Evolutionary conservation across 2,797 vertebrate species (phyloP), one percentile per base, ranked within the genome.

Genomic region (Xerus rutilus): DNA sequence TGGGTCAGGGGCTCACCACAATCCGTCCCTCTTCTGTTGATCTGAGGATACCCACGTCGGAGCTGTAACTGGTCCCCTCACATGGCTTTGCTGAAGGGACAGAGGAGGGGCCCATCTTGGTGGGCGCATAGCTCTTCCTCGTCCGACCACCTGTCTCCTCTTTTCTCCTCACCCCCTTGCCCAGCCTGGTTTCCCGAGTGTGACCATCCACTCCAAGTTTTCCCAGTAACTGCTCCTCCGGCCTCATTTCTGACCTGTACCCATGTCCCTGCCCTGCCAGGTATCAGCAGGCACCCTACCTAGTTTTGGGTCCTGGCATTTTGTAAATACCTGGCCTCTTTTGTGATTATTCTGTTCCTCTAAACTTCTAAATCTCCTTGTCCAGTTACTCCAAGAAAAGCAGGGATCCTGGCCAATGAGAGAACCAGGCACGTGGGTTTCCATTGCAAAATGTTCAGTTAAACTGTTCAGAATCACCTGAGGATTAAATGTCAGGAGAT

Each of bases 131-230:
- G 14, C 2, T 43, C n/a, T 32, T 35, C 47, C 70, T 57, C 54
- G 23, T 15, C 28, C 10, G 43, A 3, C 0, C 0, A 15, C 0
- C 39, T 39, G 0, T 43, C 30, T 39, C 43, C 21, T 17, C 1
- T 6, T 23, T 10, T 62, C 30, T 25, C 23, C 17, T 23, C 18
- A 15, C 12, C 12, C 32, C 64, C 21, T 25, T 3, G 8, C 59
- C 32, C 6, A 23, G 7, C 49, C 9, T 64, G 43, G 28, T 18
- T 57, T 77, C 52, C 23, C 23, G 2, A 23, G 20, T 13, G 7
- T 4, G 32, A 17, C 17, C 12, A 11, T n/a, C 52, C 35, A 0
- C 28, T 14, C 54, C n/a, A 47, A 0, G 7, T 4, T 28, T 89
- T 17, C 49, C 76, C 35, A 20, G 57, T 6, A 23, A 7, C 5